A percentile compares a stretch with the other conserved stretches of the same genome.
Evolutionary conservation across 2,888 invertebrate genomes (phyloP).

Genomic region (Troides aeacus): DNA sequence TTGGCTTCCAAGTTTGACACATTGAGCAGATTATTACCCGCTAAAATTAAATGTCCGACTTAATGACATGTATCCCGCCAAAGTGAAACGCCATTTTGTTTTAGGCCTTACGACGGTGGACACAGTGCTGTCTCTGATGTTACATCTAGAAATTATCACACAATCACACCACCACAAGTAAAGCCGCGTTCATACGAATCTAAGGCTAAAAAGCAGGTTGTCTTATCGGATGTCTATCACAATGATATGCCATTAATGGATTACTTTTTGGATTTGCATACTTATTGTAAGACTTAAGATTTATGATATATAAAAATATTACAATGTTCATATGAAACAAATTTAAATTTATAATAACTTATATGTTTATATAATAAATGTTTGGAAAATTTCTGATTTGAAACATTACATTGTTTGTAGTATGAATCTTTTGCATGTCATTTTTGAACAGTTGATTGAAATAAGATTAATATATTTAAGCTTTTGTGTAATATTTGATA

Average conservation of each 20-base stretch:
- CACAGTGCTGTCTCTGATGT: conserved; percentile 19
- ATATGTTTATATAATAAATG: neutral
- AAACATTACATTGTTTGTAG: no score
- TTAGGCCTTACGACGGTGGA: conserved; percentile 24
- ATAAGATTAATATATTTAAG: neutral
- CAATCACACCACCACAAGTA: conserved; percentile 27
- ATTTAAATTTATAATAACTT: neutral
- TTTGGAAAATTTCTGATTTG: neutral
- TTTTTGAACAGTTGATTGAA: conserved; percentile 1
- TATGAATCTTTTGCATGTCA: no score
- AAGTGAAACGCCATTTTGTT: conserved; percentile 29
- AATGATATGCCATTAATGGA: conserved; percentile 7
- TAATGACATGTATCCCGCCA: neutral
- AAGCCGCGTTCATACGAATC: conserved; percentile 19
- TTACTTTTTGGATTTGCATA: conserved; percentile 1
- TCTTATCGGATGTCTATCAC: conserved; percentile 1
- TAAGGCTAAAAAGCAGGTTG: conserved; percentile 14
- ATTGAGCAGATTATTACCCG: neutral
- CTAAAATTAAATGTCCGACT: no score
- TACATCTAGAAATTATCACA: conserved; percentile 25
- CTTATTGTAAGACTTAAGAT: neutral
- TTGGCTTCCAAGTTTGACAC: conserved; percentile 1
- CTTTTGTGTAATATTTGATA: neutral
- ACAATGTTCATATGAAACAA: no score
- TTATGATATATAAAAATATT: neutral